phyloP scores from a whole-genome alignment of 2,888 invertebrate genomes.

The Pterobdella sp. region DNA sequence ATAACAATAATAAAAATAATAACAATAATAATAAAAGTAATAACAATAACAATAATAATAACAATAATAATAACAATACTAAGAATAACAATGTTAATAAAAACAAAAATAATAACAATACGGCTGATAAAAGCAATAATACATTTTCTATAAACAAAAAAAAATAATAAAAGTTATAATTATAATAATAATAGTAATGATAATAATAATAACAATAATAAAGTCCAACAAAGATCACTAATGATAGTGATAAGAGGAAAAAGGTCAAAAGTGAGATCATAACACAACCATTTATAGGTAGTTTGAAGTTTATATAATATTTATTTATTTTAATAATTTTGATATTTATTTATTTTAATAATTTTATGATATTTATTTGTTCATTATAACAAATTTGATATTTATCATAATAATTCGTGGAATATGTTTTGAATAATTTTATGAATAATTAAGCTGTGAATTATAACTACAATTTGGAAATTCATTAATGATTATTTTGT shows the following conservation, averaged over 20 bases:
- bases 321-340: too few species aligned
- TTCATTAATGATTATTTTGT: too few species aligned
- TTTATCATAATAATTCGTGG: too few species aligned
- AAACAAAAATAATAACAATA: not conserved
- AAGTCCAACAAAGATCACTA: not conserved
- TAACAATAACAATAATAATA: conserved; percentile 5
- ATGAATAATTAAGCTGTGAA: too few species aligned
- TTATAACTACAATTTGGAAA: too few species aligned
- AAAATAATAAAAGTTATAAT: not conserved
- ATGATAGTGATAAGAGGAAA: not conserved
- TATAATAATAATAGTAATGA: not conserved
- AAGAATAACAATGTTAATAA: not conserved
- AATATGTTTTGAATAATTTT: too few species aligned
- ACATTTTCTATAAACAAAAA: not conserved
- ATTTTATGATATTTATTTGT: too few species aligned
- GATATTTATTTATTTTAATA: too few species aligned
- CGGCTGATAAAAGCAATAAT: not conserved
- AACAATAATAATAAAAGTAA: conserved; percentile 7
- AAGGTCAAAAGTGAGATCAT: not conserved
- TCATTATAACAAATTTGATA: too few species aligned
- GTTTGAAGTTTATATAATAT: too few species aligned
- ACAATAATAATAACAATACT: not conserved
- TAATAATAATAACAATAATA: not conserved
- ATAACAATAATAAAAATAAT: not conserved
- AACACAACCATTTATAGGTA: too few species aligned